Evolutionary conservation across 2,797 vertebrate genomes (phyloP).

Genomic region (Pteropus rufus): DNA sequence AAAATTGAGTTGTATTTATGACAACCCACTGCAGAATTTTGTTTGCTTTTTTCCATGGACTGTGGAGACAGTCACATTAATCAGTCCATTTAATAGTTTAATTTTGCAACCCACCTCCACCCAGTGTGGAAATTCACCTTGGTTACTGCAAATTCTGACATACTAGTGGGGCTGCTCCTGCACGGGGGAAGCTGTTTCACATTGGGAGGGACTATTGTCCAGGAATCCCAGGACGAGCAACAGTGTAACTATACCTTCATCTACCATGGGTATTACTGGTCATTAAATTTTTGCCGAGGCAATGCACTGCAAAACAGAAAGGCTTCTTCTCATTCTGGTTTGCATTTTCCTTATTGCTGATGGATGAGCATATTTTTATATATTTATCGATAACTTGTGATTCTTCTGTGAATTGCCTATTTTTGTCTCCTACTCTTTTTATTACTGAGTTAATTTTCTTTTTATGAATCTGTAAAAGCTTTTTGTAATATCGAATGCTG

Average conservation of each 20-base stretch:
- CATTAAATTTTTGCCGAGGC: not conserved
- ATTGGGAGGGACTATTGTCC: not conserved
- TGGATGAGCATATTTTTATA: not conserved
- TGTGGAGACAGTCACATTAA: not conserved
- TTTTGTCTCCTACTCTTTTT: not conserved
- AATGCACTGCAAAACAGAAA: not conserved
- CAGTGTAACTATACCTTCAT: not conserved
- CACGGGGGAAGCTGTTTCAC: not conserved
- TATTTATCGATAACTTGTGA: not conserved
- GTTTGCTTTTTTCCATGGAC: not conserved
- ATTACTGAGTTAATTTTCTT: not conserved
- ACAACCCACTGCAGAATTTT: not conserved
- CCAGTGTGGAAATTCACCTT: not conserved
- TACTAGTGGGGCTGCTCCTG: not conserved
- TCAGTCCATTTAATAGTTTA: not conserved
- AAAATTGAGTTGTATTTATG: not conserved
- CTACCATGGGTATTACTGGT: not conserved
- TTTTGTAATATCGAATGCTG: not conserved
- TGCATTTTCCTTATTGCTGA: not conserved
- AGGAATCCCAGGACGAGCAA: not conserved
- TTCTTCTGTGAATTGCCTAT: not conserved
- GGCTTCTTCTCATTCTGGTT: not conserved
- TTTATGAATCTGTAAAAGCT: not conserved
- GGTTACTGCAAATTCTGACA: not conserved
- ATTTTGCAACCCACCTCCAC: not conserved